These are phyloP conservation scores for Carpatolechia fugitivella DNA, from an alignment of 2,888 invertebrate species.

Conservation along the genomic window DNA sequence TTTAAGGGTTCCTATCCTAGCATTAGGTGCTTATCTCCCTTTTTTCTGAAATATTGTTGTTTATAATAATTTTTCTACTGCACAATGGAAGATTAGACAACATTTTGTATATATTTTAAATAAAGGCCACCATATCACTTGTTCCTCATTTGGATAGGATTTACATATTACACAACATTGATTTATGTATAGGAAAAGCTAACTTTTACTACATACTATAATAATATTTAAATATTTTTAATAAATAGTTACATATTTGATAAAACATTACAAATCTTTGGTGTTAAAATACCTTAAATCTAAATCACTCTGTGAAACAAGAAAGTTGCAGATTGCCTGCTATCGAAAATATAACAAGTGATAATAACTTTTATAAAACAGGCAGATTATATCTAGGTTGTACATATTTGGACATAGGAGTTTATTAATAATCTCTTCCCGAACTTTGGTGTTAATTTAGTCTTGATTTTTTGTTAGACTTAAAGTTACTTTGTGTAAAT, in stretches of 20 bases:
- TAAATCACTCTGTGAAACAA: background rate
- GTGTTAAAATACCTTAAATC: background rate
- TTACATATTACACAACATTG: background rate
- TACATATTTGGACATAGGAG: background rate
- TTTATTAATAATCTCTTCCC: background rate
- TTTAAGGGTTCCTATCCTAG: no score
- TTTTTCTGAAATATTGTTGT: no score
- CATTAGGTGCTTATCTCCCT: no score
- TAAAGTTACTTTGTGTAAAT: no score
- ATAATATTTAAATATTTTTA: no score
- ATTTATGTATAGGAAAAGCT: slow-evolving; percentile 1
- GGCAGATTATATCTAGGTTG: background rate
- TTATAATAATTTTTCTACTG: slow-evolving; percentile 41
- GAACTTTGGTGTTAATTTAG: background rate
- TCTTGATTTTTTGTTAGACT: background rate
- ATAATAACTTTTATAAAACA: background rate
- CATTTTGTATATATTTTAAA: slow-evolving; percentile 43
- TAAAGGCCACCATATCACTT: slow-evolving; percentile 73
- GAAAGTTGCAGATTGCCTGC: background rate
- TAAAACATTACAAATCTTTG: background rate
- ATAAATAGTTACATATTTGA: background rate
- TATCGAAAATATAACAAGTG: background rate
- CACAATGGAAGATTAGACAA: slow-evolving; percentile 56
- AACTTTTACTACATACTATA: background rate
- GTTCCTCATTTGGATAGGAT: slow-evolving; percentile 11